Base-by-base conservation (phyloP, 2,888 invertebrate genomes). In the Dicyrtomina minuta region DNA sequence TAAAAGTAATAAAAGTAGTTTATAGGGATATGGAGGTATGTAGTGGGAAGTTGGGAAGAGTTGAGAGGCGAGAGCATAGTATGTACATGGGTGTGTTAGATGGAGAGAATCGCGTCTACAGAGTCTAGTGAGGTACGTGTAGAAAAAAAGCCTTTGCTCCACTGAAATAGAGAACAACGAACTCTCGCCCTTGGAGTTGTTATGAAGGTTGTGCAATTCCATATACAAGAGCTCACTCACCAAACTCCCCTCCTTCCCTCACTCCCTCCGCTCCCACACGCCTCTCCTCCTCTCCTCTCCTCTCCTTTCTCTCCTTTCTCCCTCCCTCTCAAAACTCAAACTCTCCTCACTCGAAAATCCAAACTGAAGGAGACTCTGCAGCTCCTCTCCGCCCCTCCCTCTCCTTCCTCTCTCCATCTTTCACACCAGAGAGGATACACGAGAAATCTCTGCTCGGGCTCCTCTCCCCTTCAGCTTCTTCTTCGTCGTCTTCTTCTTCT, bases 151-250 rank as follows among this genome's bases (percentile, higher is more conserved):
- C 64, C 64, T 64, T 64, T 72, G 72, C 70, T 72, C 70, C 61
- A 72, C 64, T 72, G 70, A 72, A 68, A 70, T 67, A 72, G 72
- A 72, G 72, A 72, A 70, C 70, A 72, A 72, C 67, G 72, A 72
- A 70, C 72, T 65, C 64, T 64, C 68, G 72, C 72, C 72, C 72
- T 72, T 72, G 70, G 64, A 66, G 39, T 59, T 60, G 68, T 43
- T 51, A 53, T 68, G 61, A 68, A 68, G 68, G 68, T 68, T 68
- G 68, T 68, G 68, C 68, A 68, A 68, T 68, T 68, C 68, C 46
- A 33, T 49, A 59, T 43, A 59, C 59, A 33, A 58, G 66, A 67
- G 33, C 44, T 53, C 53, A 58, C 62, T 56, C 33, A 56, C 44
- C 64, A 39, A 20, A 22, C 51, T 17, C 20, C 10, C 17, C 12